These are phyloP conservation scores for Psophia crepitans DNA, from an alignment of 2,113 vertebrate species.

Conservation along the genomic window DNA sequence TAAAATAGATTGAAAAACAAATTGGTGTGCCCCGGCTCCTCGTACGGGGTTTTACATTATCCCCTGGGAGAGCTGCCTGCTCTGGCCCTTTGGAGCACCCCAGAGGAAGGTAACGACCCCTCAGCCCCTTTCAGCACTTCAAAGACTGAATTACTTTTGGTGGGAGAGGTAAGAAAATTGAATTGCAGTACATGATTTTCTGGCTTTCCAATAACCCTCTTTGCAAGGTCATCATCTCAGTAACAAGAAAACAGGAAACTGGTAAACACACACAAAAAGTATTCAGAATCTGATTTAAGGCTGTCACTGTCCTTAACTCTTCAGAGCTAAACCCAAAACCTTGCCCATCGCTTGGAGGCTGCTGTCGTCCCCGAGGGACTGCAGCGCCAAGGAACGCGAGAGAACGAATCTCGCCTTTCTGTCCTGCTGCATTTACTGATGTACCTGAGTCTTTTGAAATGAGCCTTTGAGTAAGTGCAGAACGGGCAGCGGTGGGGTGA, in stretches of 20 bases:
- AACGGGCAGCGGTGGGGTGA: neutral
- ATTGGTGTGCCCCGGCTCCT: slow-evolving; percentile 57
- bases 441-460: neutral
- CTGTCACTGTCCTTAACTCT: slow-evolving; percentile 1
- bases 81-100: slow-evolving; percentile 17
- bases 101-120: slow-evolving; percentile 26
- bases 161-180: slow-evolving; percentile 55
- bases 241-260: slow-evolving; percentile 40
- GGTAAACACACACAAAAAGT: neutral
- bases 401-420: neutral
- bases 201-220: slow-evolving; percentile 26
- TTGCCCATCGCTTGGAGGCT: neutral
- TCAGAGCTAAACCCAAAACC: neutral
- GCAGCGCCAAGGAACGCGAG: neutral
- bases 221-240: slow-evolving; percentile 46
- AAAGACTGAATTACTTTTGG: slow-evolving; percentile 49
- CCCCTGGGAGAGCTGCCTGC: neutral
- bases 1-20: slow-evolving; percentile 77
- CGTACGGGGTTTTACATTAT: slow-evolving; percentile 39
- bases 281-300: slow-evolving; percentile 33
- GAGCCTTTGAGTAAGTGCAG: neutral
- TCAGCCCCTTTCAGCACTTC: slow-evolving; percentile 40
- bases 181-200: slow-evolving; percentile 51
- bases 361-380: neutral
- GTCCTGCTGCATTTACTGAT: neutral